These are phyloP conservation scores for Andricus quercusramuli DNA, from an alignment of 2,888 invertebrate genomes.

Conservation along the genomic window DNA sequence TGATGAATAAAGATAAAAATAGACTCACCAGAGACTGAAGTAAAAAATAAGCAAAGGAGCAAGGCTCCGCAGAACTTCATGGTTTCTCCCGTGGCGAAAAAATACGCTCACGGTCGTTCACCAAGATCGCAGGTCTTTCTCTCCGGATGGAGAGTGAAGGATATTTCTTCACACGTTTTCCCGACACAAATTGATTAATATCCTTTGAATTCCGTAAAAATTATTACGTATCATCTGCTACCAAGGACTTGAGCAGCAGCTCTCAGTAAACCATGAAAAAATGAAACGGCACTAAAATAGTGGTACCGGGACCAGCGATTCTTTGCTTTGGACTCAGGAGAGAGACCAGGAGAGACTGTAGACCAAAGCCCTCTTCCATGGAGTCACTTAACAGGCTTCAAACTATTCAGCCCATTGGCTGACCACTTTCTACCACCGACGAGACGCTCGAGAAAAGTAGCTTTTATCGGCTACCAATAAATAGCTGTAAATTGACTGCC, in stretches of 20 bases:
- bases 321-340: conserved; percentile 36
- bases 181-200: conserved; percentile 5
- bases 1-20: background rate
- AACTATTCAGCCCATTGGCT: conserved; percentile 71
- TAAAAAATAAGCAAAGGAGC: conserved; percentile 57
- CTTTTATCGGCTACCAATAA: conserved; percentile 58
- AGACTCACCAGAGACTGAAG: conserved; percentile 49
- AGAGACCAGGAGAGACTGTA: conserved; percentile 48
- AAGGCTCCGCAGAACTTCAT: conserved; percentile 58
- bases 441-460: conserved; percentile 62
- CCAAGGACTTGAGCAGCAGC: conserved; percentile 50
- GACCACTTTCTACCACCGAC: conserved; percentile 74
- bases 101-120: conserved; percentile 40
- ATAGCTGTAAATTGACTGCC: conserved; percentile 49
- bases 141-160: conserved; percentile 3
- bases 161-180: conserved; percentile 15
- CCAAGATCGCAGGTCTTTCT: conserved; percentile 12
- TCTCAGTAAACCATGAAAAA: conserved; percentile 45
- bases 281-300: conserved; percentile 12
- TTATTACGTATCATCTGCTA: conserved; percentile 9
- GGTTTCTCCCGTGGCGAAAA: conserved; percentile 42
- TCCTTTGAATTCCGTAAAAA: background rate
- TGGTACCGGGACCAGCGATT: conserved; percentile 46
- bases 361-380: conserved; percentile 50
- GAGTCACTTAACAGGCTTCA: conserved; percentile 57